These are phyloP conservation scores for Junonia oenone DNA, from an alignment of 2,888 invertebrate genomes.

Conservation along the genomic window DNA sequence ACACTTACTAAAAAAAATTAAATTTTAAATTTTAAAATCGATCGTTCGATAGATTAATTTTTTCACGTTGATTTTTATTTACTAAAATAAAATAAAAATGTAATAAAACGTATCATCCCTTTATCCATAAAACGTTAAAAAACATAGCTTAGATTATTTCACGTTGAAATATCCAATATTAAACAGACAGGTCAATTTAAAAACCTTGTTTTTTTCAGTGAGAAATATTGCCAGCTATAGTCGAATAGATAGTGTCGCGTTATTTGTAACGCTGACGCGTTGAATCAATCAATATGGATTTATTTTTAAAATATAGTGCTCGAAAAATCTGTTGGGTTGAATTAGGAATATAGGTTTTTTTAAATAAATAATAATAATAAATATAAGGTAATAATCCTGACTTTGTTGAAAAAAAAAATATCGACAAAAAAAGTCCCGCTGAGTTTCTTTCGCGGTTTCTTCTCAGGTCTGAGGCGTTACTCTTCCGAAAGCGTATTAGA, in stretches of 20 bases:
- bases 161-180: constrained; percentile 11
- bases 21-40: no score
- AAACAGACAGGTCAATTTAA: constrained; percentile 16
- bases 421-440: no score
- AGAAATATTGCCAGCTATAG: constrained; percentile 23
- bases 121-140: not conserved
- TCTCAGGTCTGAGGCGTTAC: no score
- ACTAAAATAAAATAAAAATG: not conserved
- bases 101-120: not conserved
- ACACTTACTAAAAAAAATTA: no score
- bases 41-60: no score
- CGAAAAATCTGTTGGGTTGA: not conserved
- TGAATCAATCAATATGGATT: constrained; percentile 11
- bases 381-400: no score
- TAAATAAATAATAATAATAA: no score
- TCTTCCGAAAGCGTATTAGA: no score
- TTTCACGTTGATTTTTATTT: no score
- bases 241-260: constrained; percentile 8
- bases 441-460: no score
- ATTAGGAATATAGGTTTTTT: not conserved
- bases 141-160: constrained; percentile 1
- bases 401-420: no score
- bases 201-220: constrained; percentile 7
- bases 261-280: constrained; percentile 20
- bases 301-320: not conserved